Conservation (phyloP, 2,888 invertebrate species). For the Volucella bombylans region DNA sequence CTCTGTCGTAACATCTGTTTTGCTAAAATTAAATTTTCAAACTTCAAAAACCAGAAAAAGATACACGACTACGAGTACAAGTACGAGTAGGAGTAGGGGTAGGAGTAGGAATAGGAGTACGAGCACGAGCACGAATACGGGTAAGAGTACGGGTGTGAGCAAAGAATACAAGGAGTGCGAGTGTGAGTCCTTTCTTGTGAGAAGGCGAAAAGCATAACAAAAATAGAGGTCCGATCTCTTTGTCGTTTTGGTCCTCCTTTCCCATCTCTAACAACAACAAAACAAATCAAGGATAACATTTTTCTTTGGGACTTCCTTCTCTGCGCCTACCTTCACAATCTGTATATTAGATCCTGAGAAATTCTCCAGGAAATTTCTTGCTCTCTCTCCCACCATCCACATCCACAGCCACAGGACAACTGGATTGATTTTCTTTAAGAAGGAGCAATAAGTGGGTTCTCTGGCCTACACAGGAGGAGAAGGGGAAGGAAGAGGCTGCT, state of each 20-base stretch:
- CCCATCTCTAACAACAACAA: slow-evolving; percentile 54
- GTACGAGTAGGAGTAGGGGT: too few species aligned
- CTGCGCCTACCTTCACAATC: slow-evolving; percentile 9
- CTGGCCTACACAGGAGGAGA: slow-evolving; percentile 34
- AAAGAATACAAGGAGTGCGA: too few species aligned
- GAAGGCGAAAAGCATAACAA: slow-evolving; percentile 53
- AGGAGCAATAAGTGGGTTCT: slow-evolving; percentile 42
- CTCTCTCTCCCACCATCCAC: slow-evolving; percentile 13
- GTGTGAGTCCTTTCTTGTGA: slow-evolving; percentile 7
- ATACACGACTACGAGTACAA: slow-evolving; percentile 1
- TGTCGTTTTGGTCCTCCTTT: not conserved
- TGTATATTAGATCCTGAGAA: slow-evolving; percentile 34
- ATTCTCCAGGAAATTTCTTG: slow-evolving; percentile 33
- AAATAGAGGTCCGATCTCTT: slow-evolving; percentile 27
- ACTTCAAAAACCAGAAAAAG: slow-evolving; percentile 38
- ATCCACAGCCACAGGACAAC: slow-evolving; percentile 56
- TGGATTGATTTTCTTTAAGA: slow-evolving; percentile 70
- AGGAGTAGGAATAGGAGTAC: too few species aligned
- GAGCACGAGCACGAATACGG: too few species aligned
- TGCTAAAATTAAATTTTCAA: slow-evolving; percentile 57
- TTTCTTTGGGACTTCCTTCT: slow-evolving; percentile 54
- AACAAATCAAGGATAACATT: slow-evolving; percentile 71
- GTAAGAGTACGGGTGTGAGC: too few species aligned
- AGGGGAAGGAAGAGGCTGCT: slow-evolving; percentile 42
- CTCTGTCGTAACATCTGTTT: slow-evolving; percentile 63